Percentiles rank a stretch among this genome's conserved stretches.
phyloP scores from a whole-genome alignment of 2,797 vertebrate species.

The Karalla daura region DNA sequence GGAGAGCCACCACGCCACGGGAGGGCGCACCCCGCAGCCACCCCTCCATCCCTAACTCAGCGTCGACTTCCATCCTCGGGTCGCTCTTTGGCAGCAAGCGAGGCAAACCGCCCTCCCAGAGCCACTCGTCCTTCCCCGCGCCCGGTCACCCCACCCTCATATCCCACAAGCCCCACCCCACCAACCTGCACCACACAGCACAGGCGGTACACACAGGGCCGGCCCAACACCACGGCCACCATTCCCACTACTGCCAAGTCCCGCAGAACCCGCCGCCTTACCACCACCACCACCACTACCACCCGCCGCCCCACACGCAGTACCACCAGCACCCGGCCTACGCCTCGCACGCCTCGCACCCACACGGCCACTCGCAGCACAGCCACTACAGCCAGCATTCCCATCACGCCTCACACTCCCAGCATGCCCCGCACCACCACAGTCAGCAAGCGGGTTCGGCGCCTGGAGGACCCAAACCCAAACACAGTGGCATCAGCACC shows the following conservation, averaged over 20 bases:
- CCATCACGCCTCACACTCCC: conserved; percentile 83
- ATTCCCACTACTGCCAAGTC: conserved; percentile 87
- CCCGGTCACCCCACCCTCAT: conserved; percentile 86
- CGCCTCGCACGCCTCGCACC: conserved; percentile 72
- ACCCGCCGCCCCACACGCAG: conserved; percentile 89
- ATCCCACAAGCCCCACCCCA: conserved; percentile 86
- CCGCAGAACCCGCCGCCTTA: conserved; percentile 93
- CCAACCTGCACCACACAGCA: conserved; percentile 86
- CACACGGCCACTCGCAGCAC: conserved; percentile 71
- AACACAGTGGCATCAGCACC: conserved; percentile 98
- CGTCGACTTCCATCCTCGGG: conserved; percentile 90
- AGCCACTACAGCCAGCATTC: conserved; percentile 82
- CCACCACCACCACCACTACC: conserved; percentile 95
- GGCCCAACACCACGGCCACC: conserved; percentile 82
- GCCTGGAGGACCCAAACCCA: conserved; percentile 89
- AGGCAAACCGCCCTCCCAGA: conserved; percentile 87
- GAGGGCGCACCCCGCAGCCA: conserved; percentile 89
- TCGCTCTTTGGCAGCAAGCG: conserved; percentile 93
- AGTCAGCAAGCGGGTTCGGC: conserved; percentile 80
- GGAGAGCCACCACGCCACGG: conserved; percentile 90
- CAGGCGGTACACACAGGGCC: conserved; percentile 74
- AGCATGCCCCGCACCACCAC: conserved; percentile 82
- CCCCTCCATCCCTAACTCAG: conserved; percentile 89
- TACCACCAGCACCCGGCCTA: conserved; percentile 87
- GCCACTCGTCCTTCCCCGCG: conserved; percentile 79